Evolutionary conservation across 2,797 vertebrate genomes (phyloP).

Genomic region (Paramormyrops hopkinsi): DNA sequence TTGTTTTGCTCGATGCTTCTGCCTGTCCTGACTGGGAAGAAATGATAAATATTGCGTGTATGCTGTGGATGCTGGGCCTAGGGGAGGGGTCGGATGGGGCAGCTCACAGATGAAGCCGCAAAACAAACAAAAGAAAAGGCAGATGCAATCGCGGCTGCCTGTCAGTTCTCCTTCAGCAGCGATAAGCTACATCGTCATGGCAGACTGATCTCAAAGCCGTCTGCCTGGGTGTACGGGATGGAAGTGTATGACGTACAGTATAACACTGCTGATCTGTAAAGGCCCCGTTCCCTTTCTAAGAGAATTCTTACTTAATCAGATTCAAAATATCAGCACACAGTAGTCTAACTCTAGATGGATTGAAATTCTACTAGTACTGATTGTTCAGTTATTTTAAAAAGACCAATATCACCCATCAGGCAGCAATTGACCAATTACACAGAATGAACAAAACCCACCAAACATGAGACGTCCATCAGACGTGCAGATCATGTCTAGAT

Average conservation of each 20-base stretch:
- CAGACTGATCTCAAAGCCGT: slow-evolving; percentile 30
- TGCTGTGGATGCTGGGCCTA: slow-evolving; percentile 47
- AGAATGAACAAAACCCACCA: background rate
- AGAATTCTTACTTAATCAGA: background rate
- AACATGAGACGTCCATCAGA: too few relatives aligned
- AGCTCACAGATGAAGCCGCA: slow-evolving; percentile 46
- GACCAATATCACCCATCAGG: background rate
- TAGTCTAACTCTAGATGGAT: background rate
- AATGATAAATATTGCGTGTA: slow-evolving; percentile 54
- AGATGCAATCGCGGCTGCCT: slow-evolving; percentile 54
- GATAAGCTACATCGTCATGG: slow-evolving; percentile 53
- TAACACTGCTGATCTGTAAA: background rate
- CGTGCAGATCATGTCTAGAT: too few relatives aligned
- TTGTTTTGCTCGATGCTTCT: background rate
- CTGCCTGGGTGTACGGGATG: slow-evolving; percentile 19
- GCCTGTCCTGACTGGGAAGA: slow-evolving; percentile 35
- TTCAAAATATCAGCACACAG: background rate
- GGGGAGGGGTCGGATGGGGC: slow-evolving; percentile 48
- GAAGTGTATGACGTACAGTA: background rate
- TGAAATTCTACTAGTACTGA: background rate
- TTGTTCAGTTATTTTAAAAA: background rate
- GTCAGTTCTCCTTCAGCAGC: slow-evolving; percentile 52
- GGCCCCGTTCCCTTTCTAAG: background rate
- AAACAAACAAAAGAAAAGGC: slow-evolving; percentile 61
- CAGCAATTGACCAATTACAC: background rate